Percentiles rank a stretch among this genome's conserved stretches.
Evolutionary conservation across 2,113 vertebrate species (phyloP).

Genomic region (Gracilinanus agilis): DNA sequence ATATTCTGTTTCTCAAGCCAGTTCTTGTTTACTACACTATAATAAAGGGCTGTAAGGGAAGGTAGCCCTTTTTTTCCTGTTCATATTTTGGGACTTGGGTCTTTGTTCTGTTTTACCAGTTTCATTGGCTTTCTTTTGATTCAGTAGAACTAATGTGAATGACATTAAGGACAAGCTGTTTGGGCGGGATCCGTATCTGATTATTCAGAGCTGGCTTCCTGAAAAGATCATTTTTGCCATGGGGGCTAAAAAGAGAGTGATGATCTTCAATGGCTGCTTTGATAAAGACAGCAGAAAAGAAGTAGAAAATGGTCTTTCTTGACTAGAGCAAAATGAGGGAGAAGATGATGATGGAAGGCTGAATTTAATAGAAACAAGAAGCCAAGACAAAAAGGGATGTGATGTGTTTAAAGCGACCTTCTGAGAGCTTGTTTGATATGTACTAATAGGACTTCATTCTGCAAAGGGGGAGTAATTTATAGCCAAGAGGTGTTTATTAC

Average conservation of each 20-base stretch:
- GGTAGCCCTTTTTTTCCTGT: not conserved
- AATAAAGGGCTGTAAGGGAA: not conserved
- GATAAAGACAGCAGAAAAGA: not conserved
- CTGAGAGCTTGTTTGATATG: not conserved
- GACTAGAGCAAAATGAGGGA: not conserved
- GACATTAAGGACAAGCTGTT: slow-evolving; percentile 5
- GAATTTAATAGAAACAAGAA: not conserved
- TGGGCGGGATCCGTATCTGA: not conserved
- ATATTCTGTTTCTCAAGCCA: not conserved
- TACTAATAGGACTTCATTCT: not conserved
- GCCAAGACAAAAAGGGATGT: not conserved
- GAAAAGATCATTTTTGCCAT: not conserved
- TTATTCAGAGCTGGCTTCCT: slow-evolving; percentile 22
- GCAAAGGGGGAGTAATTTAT: not conserved
- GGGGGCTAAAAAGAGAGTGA: not conserved
- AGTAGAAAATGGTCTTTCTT: slow-evolving; percentile 15
- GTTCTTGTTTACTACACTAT: fast-evolving
- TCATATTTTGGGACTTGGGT: not conserved
- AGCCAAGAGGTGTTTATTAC: slow-evolving; percentile 57
- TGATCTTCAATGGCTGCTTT: not conserved
- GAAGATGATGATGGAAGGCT: not conserved
- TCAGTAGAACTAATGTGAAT: not conserved
- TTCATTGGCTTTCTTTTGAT: slow-evolving; percentile 28
- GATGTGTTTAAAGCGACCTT: not conserved
- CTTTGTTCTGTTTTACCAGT: slow-evolving; percentile 16